Evolutionary conservation across 2,113 vertebrate species (phyloP).

Genomic region (Sprattus sprattus): DNA sequence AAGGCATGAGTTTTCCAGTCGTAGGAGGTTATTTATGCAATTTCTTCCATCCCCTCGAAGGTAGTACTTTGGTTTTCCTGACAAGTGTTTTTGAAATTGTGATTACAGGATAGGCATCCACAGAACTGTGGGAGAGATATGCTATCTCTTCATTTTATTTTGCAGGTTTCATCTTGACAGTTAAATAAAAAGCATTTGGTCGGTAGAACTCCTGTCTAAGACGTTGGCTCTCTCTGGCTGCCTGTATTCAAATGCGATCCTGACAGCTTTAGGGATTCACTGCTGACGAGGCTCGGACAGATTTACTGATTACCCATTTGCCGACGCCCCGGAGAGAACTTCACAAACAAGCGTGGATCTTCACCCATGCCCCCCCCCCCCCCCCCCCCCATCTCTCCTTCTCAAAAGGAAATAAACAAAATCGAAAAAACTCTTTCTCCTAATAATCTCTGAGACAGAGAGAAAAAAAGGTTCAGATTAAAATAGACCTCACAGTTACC

Average conservation of each 20-base stretch:
- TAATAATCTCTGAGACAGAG: background rate
- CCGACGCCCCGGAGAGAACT: background rate
- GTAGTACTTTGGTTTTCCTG: background rate
- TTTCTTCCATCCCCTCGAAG: background rate
- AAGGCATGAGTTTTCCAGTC: background rate
- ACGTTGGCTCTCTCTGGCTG: background rate
- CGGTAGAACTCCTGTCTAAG: background rate
- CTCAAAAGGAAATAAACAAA: background rate
- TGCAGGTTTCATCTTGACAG: background rate
- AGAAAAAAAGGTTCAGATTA: background rate
- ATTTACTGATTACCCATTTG: background rate
- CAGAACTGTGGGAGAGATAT: background rate
- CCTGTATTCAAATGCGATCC: background rate
- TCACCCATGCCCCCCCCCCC: background rate
- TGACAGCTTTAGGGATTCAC: background rate
- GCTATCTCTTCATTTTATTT: constrained; percentile 6
- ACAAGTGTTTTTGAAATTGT: constrained; percentile 21
- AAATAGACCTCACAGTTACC: background rate
- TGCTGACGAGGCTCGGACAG: background rate
- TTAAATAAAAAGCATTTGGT: background rate
- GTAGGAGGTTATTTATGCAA: constrained; percentile 1
- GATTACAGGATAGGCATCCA: constrained; percentile 1
- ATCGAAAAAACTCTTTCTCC: background rate
- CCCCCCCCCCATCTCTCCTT: background rate
- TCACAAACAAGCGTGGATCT: no score